Evolutionary conservation across 1,140 invertebrate genomes (phyloP).

Genomic region (Brachionus plicatilis): DNA sequence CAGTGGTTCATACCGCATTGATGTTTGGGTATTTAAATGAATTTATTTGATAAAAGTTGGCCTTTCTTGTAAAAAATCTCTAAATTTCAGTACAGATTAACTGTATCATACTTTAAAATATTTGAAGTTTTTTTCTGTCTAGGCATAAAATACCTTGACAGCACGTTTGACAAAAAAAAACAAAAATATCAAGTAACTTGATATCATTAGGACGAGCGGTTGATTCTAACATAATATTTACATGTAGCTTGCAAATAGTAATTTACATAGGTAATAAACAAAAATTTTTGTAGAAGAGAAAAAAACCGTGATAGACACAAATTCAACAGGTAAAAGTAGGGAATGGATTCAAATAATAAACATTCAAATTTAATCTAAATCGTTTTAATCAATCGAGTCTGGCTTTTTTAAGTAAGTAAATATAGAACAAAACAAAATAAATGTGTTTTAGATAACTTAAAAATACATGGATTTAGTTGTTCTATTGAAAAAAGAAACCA

Average conservation of each 20-base stretch:
- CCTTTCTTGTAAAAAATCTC: no score
- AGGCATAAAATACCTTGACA: neutral
- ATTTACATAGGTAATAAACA: neutral
- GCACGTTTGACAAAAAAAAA: constrained; percentile 1
- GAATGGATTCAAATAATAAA: constrained; percentile 25
- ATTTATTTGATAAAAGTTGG: neutral
- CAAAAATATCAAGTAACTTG: constrained; percentile 10
- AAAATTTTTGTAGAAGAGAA: neutral
- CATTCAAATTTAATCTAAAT: constrained; percentile 29
- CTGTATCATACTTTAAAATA: neutral
- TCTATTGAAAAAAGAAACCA: neutral
- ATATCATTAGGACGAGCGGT: neutral
- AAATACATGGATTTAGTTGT: neutral
- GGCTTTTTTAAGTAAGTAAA: neutral
- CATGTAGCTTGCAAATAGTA: neutral
- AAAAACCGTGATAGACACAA: neutral
- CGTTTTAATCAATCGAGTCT: constrained; percentile 29
- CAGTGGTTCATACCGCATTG: neutral
- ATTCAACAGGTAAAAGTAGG: neutral
- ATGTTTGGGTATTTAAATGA: neutral
- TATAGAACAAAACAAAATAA: neutral
- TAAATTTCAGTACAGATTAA: neutral
- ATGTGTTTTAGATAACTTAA: constrained; percentile 17
- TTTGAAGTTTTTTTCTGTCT: neutral
- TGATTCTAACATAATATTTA: neutral